Evolutionary conservation across 64 coral and sea anemone genomes (phyloP), one percentile per base, ranked within the genome.

Genomic region (Porites australiensis): DNA sequence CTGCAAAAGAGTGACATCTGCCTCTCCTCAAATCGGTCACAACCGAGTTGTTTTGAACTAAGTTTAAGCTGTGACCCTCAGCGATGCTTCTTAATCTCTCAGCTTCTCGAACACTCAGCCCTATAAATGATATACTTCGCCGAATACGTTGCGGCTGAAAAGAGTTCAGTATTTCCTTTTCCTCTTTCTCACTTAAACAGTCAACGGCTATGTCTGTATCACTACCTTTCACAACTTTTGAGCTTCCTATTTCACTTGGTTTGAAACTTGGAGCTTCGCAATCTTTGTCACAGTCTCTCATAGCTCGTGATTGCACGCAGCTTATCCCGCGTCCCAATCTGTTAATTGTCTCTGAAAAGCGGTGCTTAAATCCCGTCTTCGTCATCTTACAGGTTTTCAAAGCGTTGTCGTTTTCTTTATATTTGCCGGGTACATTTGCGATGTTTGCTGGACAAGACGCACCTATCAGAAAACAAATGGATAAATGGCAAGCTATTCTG

Each of bases 1-100:
- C 77, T 13, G n/a, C 53, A 59, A 60, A 80, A 12, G 77, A 80
- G 54, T 80, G 53, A 37, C 77, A 60, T 13, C 77, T 58, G 4
- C 20, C 44, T 61, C 22, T 8, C 13, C 21, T n/a, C 10, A 18
- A 15, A 2, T 80, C 55, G 23, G 77, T 11, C 2, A 80, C n/a
- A 60, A 14, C 27, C 4, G 23, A 59, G 1, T 13, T 55, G 2
- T 20, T 3, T 50, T 46, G 13, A 22, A 3, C 55, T 80, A 7
- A 5, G 55, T 59, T 58, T 58, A 9, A 5, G 23, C 55, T 57
- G 53, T 23, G 50, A 13, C 21, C 54, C 11, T 80, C 77, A n/a
- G 77, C 3, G 77, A 61, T 80, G 10, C 12, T 2, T 23, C 21
- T 80, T 6, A 80, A 43, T 6, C 50, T 57, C 55, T 80, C 22